These are phyloP conservation scores for Pristionchus pacificus DNA, from an alignment of 1,140 invertebrate genomes.

Conservation along the genomic window DNA sequence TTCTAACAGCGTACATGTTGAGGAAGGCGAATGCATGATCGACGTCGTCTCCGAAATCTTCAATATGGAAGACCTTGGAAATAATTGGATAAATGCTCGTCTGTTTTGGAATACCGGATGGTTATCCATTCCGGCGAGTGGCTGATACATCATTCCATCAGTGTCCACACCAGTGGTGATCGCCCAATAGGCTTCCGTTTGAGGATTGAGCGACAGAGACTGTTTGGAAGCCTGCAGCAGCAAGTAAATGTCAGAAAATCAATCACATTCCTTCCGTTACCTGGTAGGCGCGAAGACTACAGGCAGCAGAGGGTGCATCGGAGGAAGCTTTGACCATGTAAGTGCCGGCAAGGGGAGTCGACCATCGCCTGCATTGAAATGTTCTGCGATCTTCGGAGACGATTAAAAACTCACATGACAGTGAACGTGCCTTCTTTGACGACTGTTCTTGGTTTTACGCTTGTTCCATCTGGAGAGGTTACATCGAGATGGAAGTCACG, in stretches of 20 bases:
- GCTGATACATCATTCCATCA: slow-evolving; percentile 25
- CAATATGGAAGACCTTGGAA: slow-evolving; percentile 18
- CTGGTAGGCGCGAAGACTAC: slow-evolving; percentile 32
- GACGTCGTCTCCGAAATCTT: slow-evolving; percentile 6
- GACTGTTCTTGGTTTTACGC: too few species aligned
- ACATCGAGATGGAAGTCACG: too few species aligned
- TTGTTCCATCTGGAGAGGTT: too few species aligned
- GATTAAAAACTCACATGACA: too few species aligned
- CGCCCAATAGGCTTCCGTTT: slow-evolving; percentile 36
- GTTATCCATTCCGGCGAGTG: slow-evolving; percentile 20
- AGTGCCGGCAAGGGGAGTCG: slow-evolving; percentile 6
- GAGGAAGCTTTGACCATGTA: slow-evolving; percentile 26
- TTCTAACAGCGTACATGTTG: slow-evolving; percentile 30
- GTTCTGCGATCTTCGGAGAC: too few species aligned
- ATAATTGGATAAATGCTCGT: too few species aligned
- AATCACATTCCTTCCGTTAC: not conserved
- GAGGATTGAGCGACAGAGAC: not conserved
- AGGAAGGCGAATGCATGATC: slow-evolving; percentile 27
- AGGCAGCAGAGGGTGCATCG: slow-evolving; percentile 13
- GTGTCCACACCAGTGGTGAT: slow-evolving; percentile 13
- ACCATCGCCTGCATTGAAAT: slow-evolving; percentile 1
- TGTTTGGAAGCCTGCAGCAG: slow-evolving; percentile 1
- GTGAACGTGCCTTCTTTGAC: too few species aligned
- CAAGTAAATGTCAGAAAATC: not conserved
- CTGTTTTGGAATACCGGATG: slow-evolving; percentile 31